These are phyloP conservation scores for Pollenia labialis DNA, from an alignment of 2,888 invertebrate species.

Conservation along the genomic window DNA sequence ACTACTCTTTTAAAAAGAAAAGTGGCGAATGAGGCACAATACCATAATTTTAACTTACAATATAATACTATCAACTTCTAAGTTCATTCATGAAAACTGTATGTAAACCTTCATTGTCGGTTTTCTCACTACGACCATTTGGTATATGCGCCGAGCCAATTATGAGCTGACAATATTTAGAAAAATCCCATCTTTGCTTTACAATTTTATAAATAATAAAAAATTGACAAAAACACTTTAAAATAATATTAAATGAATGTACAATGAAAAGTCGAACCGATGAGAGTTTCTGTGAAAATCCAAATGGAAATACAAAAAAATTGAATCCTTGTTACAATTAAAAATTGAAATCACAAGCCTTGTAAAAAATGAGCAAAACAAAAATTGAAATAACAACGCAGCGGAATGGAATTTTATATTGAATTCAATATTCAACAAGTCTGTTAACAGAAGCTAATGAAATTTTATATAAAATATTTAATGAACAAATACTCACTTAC, in stretches of 20 bases:
- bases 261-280: constrained; percentile 30
- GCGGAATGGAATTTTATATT: constrained; percentile 18
- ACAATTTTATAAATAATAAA: constrained; percentile 17
- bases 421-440: constrained; percentile 58
- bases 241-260: constrained; percentile 49
- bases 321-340: constrained; percentile 48
- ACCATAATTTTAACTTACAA: no score
- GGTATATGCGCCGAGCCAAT: no score
- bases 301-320: constrained; percentile 5
- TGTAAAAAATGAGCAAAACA: background rate
- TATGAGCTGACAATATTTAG: background rate
- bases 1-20: no score
- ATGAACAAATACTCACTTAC: background rate
- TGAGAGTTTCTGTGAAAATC: background rate
- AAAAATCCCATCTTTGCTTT: constrained; percentile 2
- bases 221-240: constrained; percentile 22
- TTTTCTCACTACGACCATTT: no score
- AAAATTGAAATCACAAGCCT: constrained; percentile 52
- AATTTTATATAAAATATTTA: constrained; percentile 48
- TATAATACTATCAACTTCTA: no score
- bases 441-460: constrained; percentile 37
- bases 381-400: background rate
- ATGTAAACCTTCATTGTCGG: no score
- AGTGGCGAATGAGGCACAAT: no score
- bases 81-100: no score